These are phyloP conservation scores for Triplophysa siluroides DNA, from an alignment of 2,113 vertebrate species.

Conservation along the genomic window DNA sequence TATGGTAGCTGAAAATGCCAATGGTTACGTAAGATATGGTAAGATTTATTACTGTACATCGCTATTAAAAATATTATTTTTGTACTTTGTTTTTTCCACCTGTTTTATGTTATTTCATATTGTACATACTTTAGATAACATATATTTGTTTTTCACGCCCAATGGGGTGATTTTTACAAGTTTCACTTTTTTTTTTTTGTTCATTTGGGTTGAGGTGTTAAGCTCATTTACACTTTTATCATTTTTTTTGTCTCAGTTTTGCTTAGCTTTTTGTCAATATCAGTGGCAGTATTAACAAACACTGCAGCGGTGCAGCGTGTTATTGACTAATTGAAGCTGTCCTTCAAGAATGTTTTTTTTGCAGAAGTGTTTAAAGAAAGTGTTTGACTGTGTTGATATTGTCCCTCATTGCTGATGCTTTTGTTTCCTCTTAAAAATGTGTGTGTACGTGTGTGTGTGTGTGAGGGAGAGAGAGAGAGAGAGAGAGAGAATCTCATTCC, in stretches of 20 bases:
- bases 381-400: background rate
- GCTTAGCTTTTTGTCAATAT: background rate
- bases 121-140: conserved; percentile 58
- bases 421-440: background rate
- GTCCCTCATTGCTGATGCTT: background rate
- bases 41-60: conserved; percentile 48
- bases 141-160: conserved; percentile 19
- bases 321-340: conserved; percentile 22
- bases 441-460: background rate
- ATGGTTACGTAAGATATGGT: conserved; percentile 18
- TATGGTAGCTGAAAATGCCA: conserved; percentile 31
- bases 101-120: conserved; percentile 45
- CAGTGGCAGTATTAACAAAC: conserved; percentile 1
- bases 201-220: background rate
- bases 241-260: background rate
- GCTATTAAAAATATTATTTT: conserved; percentile 60
- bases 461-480: background rate
- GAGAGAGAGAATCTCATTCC: background rate
- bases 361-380: conserved; percentile 18
- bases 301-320: conserved; percentile 21
- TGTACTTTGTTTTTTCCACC: conserved; percentile 44
- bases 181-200: conserved; percentile 11
- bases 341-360: conserved; percentile 27
- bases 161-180: conserved; percentile 12
- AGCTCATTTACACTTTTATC: background rate